phyloP scores from a whole-genome alignment of 2,113 vertebrate species.

The Salvelinus alpinus region DNA sequence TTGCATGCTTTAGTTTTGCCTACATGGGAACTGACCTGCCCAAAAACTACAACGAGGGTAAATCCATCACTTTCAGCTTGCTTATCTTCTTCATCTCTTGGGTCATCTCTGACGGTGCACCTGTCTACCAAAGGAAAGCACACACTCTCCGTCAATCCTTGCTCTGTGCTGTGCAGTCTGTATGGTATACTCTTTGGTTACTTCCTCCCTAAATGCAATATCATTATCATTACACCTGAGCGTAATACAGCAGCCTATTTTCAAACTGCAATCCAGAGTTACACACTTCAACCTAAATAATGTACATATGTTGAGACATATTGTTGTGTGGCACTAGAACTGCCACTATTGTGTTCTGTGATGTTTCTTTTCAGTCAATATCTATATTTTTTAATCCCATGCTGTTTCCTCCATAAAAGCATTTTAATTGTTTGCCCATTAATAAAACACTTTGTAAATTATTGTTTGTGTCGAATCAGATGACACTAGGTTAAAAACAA shows the following conservation, averaged over 20 bases:
- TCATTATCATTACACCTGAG: conserved; percentile 65
- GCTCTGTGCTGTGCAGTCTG: conserved; percentile 50
- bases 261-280: conserved; percentile 73
- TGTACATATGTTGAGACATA: background rate
- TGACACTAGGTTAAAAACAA: too few species aligned
- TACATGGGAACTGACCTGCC: conserved; percentile 77
- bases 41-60: conserved; percentile 76
- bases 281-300: conserved; percentile 45
- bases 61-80: conserved; percentile 73
- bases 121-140: conserved; percentile 49
- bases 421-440: too few species aligned
- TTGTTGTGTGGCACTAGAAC: too few species aligned
- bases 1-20: conserved; percentile 67
- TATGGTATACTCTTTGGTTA: conserved; percentile 61
- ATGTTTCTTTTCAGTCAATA: too few species aligned
- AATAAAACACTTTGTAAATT: background rate
- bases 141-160: conserved; percentile 5
- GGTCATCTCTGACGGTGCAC: conserved; percentile 42
- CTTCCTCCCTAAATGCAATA: conserved; percentile 70
- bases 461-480: background rate
- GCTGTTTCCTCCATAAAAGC: too few species aligned
- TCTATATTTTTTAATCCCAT: too few species aligned
- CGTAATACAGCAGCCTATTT: conserved; percentile 70
- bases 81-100: conserved; percentile 67
- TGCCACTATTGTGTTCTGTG: too few species aligned